These are phyloP conservation scores for Ailurus styani DNA, from an alignment of 2,113 vertebrate species.

Conservation along the genomic window DNA sequence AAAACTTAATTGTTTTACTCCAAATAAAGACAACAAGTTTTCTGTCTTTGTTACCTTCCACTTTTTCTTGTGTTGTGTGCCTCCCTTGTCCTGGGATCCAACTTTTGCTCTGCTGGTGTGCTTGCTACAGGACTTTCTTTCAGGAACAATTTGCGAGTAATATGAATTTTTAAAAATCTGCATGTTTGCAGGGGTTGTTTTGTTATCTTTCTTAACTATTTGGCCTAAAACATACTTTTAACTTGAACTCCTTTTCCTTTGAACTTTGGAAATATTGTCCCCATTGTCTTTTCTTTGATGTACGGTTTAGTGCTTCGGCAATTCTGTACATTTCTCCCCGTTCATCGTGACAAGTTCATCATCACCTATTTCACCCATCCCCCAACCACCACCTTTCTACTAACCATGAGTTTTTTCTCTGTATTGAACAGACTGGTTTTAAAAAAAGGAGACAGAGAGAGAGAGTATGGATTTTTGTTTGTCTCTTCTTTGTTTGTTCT, in stretches of 20 bases:
- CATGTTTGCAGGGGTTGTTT: too few relatives aligned
- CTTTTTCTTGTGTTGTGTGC: accelerated
- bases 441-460: neutral
- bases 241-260: neutral
- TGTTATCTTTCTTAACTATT: neutral
- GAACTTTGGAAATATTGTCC: neutral
- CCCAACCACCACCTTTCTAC: neutral
- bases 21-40: too few relatives aligned
- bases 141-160: neutral
- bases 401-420: neutral
- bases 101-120: accelerated
- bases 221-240: neutral
- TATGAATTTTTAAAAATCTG: neutral
- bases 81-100: neutral
- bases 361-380: neutral
- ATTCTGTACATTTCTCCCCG: neutral
- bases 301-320: neutral
- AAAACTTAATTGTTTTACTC: neutral
- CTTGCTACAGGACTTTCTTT: neutral
- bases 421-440: neutral
- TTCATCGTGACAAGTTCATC: neutral
- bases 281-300: neutral
- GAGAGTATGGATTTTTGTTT: neutral
- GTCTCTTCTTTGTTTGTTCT: neutral
- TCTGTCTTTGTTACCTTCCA: accelerated